A percentile compares a stretch with the other conserved stretches of the same genome.
phyloP scores from a whole-genome alignment of 1,140 invertebrate genomes.

The Drosophila triauraria region DNA sequence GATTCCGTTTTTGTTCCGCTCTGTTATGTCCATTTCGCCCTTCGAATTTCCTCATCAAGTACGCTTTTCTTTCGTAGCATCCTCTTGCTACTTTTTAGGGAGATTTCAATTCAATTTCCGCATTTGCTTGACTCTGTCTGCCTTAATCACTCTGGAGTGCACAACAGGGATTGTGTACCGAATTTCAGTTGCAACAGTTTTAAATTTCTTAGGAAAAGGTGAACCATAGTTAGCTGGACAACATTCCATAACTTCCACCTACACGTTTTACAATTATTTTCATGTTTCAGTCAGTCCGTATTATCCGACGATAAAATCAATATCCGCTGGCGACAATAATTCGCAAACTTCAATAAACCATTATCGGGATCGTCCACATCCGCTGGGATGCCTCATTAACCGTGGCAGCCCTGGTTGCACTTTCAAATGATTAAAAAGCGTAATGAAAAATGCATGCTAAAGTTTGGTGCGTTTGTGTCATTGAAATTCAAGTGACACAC shows the following conservation, averaged over 20 bases:
- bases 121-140: constrained; percentile 39
- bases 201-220: too few species aligned
- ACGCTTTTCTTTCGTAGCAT: not conserved
- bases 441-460: constrained; percentile 69
- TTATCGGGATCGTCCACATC: constrained; percentile 39
- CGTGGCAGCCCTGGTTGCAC: constrained; percentile 42
- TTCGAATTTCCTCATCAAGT: constrained; percentile 54
- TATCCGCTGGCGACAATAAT: constrained; percentile 32
- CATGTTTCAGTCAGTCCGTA: not conserved
- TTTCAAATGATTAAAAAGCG: constrained; percentile 69
- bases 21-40: constrained; percentile 18
- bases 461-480: constrained; percentile 52
- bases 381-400: constrained; percentile 50
- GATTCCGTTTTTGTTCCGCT: constrained; percentile 63
- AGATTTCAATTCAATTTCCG: constrained; percentile 71
- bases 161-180: not conserved
- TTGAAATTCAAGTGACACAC: constrained; percentile 51
- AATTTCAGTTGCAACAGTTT: too few species aligned
- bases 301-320: constrained; percentile 14
- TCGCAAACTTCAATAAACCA: constrained; percentile 9
- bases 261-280: not conserved
- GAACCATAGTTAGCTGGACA: not conserved
- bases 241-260: not conserved
- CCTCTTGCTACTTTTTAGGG: not conserved
- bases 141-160: too few species aligned